phyloP scores from a whole-genome alignment of 2,797 vertebrate species.

The Pseudocheirus occidentalis region DNA sequence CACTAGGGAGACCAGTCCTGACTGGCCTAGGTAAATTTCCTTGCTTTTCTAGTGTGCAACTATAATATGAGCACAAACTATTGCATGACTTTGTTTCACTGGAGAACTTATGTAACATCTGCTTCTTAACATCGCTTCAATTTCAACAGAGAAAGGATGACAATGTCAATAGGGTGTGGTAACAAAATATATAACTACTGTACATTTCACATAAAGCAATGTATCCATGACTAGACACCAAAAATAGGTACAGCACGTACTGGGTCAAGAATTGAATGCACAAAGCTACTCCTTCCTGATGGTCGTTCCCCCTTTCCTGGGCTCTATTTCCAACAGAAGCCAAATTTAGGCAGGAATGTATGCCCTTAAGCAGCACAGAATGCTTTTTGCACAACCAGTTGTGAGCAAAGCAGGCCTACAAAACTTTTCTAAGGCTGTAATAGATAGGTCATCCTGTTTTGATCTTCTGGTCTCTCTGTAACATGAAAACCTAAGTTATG shows the following conservation, averaged over 20 bases:
- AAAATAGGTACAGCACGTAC: conserved; percentile 61
- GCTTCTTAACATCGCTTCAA: conserved; percentile 46
- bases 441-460: neutral
- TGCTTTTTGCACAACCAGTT: conserved; percentile 54
- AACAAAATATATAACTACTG: conserved; percentile 5
- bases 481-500: neutral
- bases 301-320: conserved; percentile 70
- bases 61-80: conserved; percentile 70
- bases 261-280: conserved; percentile 61
- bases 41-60: conserved; percentile 43
- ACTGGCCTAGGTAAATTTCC: conserved; percentile 51
- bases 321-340: conserved; percentile 78
- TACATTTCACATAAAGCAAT: conserved; percentile 43
- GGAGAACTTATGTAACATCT: conserved; percentile 66
- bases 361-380: conserved; percentile 80
- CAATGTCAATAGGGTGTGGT: conserved; percentile 42
- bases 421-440: conserved; percentile 14
- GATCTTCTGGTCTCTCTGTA: neutral
- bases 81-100: conserved; percentile 47
- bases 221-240: conserved; percentile 20
- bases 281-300: conserved; percentile 59
- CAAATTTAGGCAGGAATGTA: conserved; percentile 87
- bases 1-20: conserved; percentile 24
- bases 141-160: conserved; percentile 42
- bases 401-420: conserved; percentile 67